A percentile compares a stretch with the other conserved stretches of the same genome.
phyloP scores from a whole-genome alignment of 2,888 invertebrate genomes.

The Nemotelus nigrinus region DNA sequence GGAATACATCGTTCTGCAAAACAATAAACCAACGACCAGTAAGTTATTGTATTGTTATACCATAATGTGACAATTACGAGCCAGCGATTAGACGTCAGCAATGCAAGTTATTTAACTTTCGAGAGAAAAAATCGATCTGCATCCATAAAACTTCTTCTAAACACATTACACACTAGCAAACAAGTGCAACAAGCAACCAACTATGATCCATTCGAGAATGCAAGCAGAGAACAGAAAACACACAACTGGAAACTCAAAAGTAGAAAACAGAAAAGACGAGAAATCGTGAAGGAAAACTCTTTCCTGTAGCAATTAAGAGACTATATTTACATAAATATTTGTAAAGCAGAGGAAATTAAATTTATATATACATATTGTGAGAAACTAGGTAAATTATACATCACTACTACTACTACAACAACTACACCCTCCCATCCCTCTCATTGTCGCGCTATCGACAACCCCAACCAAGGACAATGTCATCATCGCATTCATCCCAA shows the following conservation, averaged over 20 bases:
- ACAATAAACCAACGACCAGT: constrained; percentile 26
- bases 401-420: constrained; percentile 2
- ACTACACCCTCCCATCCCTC: constrained; percentile 4
- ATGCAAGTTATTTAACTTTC: too few relatives aligned
- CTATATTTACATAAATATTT: constrained; percentile 37
- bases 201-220: too few relatives aligned
- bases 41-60: constrained; percentile 38
- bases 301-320: constrained; percentile 41
- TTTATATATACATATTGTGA: constrained; percentile 38
- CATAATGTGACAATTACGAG: constrained; percentile 40
- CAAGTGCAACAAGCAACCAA: too few relatives aligned
- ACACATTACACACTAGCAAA: too few relatives aligned
- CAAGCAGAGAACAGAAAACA: constrained; percentile 16
- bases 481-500: background rate
- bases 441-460: background rate
- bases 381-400: constrained; percentile 35
- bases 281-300: constrained; percentile 40
- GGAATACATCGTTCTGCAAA: constrained; percentile 44
- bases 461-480: background rate
- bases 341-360: constrained; percentile 38
- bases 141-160: too few relatives aligned
- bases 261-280: constrained; percentile 18
- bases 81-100: constrained; percentile 27
- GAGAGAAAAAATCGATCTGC: too few relatives aligned
- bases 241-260: constrained; percentile 29